These are phyloP conservation scores for Phenacoccus solenopsis DNA, from an alignment of 1,140 invertebrate genomes.

Conservation along the genomic window DNA sequence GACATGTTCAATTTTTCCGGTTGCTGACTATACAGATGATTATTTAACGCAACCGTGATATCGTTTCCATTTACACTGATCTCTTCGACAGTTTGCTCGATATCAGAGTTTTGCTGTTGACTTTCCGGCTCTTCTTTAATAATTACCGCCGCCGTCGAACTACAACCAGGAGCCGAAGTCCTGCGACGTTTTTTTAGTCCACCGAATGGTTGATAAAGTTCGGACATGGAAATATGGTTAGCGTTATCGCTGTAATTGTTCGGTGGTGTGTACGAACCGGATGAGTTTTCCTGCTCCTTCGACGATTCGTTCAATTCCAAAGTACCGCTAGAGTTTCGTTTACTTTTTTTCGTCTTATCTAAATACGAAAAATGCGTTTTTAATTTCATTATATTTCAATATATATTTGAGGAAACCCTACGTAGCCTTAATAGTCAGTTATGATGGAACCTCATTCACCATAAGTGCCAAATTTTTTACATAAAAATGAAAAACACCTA, in stretches of 20 bases:
- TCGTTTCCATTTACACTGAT: constrained; percentile 2
- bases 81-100: not conserved
- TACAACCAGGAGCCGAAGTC: not conserved
- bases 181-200: not conserved
- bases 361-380: not conserved
- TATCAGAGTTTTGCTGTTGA: not conserved
- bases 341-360: constrained; percentile 8
- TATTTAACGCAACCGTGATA: not conserved
- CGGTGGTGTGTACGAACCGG: constrained; percentile 7
- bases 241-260: not conserved
- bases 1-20: not conserved
- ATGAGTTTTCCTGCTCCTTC: not conserved
- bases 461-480: no score
- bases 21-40: not conserved
- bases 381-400: not conserved
- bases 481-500: no score
- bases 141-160: not conserved
- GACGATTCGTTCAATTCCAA: constrained; percentile 3
- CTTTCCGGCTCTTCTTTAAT: not conserved
- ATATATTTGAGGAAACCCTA: no score
- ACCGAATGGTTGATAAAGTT: not conserved
- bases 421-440: no score
- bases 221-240: not conserved
- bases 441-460: no score
- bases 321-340: not conserved